A percentile compares a stretch with the other conserved stretches of the same genome.
These are phyloP conservation scores for Pteria penguin DNA, from an alignment of 2,888 invertebrate genomes.

Conservation along the genomic window DNA sequence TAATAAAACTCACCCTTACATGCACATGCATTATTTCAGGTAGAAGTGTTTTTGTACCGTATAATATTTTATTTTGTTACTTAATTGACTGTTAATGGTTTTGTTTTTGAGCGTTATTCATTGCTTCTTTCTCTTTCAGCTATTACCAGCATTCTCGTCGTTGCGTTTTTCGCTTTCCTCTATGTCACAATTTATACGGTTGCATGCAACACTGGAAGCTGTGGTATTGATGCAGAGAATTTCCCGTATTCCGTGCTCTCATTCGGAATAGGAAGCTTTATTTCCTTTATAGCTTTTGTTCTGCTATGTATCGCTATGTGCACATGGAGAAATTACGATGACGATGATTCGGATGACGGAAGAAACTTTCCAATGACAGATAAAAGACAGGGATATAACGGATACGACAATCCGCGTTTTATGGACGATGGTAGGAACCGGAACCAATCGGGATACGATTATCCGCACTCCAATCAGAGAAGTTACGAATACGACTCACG, in stretches of 20 bases:
- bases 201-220: not conserved
- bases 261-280: slow-evolving; percentile 13
- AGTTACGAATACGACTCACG: not conserved
- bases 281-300: slow-evolving; percentile 13
- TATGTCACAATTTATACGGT: not conserved
- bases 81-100: no score
- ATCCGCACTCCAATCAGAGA: no score
- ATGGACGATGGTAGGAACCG: not conserved
- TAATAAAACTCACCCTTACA: no score
- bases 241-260: slow-evolving; percentile 14
- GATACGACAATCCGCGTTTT: slow-evolving; percentile 3
- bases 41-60: no score
- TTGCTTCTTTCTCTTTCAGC: not conserved
- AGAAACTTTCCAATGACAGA: slow-evolving; percentile 4
- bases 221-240: slow-evolving; percentile 4
- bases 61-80: no score
- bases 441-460: not conserved
- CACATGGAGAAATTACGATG: slow-evolving; percentile 21
- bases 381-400: not conserved
- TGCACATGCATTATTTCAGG: no score
- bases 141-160: not conserved
- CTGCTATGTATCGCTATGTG: slow-evolving; percentile 10
- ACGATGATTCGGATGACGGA: not conserved
- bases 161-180: not conserved
- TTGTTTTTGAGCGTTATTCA: no score